Evolutionary conservation across 2,888 invertebrate species (phyloP), one percentile per base, ranked within the genome.

Genomic region (Stratiomys singularior): DNA sequence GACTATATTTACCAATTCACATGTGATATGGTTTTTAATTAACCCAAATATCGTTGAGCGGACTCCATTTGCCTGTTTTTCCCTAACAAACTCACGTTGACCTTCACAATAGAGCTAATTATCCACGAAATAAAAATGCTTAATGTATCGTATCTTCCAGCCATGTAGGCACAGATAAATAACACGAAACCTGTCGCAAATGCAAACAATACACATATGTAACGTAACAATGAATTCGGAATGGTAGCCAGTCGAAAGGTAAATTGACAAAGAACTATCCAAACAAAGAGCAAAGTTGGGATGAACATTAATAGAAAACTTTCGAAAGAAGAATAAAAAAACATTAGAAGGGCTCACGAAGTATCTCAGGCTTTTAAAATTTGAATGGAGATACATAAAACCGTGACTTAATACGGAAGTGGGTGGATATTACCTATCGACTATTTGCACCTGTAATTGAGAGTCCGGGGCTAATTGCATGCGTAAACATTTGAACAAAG

Each of bases 371-470:
- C 52, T 52, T 52, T 52, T 52, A 3, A 15, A 52, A 52, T 52
- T 52, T 52, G 52, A 52, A 52, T 52, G 52, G 15, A 52, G n/a
- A 18, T 52, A 13, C 52, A 52, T 18, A 52, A 18, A n/a, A 18
- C n/a, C 15, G 52, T 13, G n/a, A 52, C 18, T 52, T 52, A 52
- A 18, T 52, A 13, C 52, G 52, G 52, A 52, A 52, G 52, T 52
- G 18, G 18, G n/a, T n/a, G 18, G 52, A 13, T 18, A 52, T n/a
- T 5, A 9, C 37, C 18, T 52, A n/a, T 4, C 52, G 52, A 13
- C 52, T 52, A 52, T 52, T 52, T 52, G 18, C 52, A 52, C 52
- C 52, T 52, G 52, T 52, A 52, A 52, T 52, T 52, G 15, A 52
- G 4, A 52, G 52, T 52, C 3, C n/a, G 15, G 18, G 52, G 52